A percentile compares a stretch with the other conserved stretches of the same genome.
Conservation (phyloP, 2,797 vertebrate genomes). For the Pitangus sulphuratus region DNA sequence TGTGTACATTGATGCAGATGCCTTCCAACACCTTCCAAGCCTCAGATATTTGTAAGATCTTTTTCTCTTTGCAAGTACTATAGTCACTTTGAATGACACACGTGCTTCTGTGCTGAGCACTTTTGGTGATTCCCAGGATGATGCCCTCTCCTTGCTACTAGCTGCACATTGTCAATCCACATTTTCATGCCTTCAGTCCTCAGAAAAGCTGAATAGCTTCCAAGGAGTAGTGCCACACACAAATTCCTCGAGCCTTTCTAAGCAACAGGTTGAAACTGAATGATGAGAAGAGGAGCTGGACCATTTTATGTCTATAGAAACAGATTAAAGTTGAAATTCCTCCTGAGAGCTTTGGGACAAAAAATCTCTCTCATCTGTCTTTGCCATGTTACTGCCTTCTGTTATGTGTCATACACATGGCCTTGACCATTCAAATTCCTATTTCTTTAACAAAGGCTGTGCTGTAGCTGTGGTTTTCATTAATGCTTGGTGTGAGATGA, state of each 20-base stretch:
- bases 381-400: not conserved
- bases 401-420: not conserved
- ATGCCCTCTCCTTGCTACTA: not conserved
- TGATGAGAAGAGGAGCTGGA: not conserved
- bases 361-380: not conserved
- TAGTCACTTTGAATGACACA: not conserved
- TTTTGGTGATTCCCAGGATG: not conserved
- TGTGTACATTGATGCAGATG: constrained; percentile 81
- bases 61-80: not conserved
- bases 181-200: not conserved
- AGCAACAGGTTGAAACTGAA: not conserved
- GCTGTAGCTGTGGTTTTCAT: not conserved
- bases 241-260: not conserved
- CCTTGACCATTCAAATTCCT: not conserved
- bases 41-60: constrained; percentile 89
- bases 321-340: not conserved
- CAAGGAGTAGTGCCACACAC: not conserved
- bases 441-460: not conserved
- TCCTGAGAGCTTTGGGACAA: not conserved
- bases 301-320: not conserved
- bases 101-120: not conserved
- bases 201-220: not conserved
- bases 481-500: not conserved
- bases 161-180: not conserved
- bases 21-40: constrained; percentile 86